phyloP scores from a whole-genome alignment of 2,113 vertebrate species.

The Falcunculus frontatus region DNA sequence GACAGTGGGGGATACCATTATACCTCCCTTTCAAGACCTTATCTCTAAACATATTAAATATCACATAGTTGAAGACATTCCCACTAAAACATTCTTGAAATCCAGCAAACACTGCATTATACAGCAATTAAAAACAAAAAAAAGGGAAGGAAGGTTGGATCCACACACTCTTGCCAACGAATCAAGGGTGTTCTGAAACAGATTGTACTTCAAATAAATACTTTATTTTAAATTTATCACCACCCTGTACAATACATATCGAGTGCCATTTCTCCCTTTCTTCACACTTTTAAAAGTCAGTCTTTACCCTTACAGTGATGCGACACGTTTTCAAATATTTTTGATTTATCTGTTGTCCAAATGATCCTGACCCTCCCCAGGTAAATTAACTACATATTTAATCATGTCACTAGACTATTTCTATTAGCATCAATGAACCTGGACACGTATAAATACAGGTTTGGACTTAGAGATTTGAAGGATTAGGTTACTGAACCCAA shows the following conservation, averaged over 20 bases:
- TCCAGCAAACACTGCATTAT: background rate
- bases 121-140: background rate
- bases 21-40: background rate
- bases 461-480: background rate
- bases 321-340: accelerated
- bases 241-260: background rate
- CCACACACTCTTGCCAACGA: background rate
- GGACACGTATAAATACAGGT: background rate
- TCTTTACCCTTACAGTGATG: background rate
- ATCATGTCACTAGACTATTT: background rate
- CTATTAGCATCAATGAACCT: background rate
- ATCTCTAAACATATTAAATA: background rate
- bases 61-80: background rate
- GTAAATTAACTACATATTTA: background rate
- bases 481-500: background rate
- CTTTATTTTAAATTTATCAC: background rate
- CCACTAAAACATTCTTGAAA: background rate
- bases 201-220: background rate
- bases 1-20: background rate
- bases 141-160: background rate
- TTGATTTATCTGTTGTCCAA: background rate
- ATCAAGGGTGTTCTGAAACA: background rate
- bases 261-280: background rate
- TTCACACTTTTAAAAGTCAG: background rate
- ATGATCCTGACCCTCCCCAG: background rate